Evolutionary conservation across 2,113 vertebrate genomes (phyloP).

Genomic region (Odobenus rosmarus): DNA sequence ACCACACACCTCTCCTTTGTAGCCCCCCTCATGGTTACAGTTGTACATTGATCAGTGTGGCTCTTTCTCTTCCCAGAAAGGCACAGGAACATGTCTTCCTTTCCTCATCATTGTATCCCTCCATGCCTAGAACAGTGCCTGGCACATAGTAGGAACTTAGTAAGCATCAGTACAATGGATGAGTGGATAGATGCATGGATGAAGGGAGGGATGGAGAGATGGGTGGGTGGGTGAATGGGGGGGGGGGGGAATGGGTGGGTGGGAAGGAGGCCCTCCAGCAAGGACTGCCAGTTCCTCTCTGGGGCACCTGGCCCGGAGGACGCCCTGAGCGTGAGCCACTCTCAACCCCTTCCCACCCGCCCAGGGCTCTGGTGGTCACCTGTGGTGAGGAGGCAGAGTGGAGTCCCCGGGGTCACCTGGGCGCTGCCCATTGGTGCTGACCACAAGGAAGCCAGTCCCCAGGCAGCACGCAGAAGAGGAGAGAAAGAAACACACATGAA

Average conservation of each 20-base stretch:
- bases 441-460: slow-evolving; percentile 94
- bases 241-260: not conserved
- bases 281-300: slow-evolving; percentile 31
- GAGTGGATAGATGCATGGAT: not conserved
- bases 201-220: not conserved
- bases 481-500: slow-evolving; percentile 86
- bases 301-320: slow-evolving; percentile 35
- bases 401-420: slow-evolving; percentile 95
- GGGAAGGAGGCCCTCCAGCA: no score
- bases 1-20: not conserved
- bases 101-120: not conserved
- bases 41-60: not conserved
- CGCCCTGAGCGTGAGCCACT: not conserved
- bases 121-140: slow-evolving; percentile 26
- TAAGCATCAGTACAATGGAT: not conserved
- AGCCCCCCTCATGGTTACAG: not conserved
- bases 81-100: not conserved
- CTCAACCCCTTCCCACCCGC: slow-evolving; percentile 62
- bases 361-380: slow-evolving; percentile 94
- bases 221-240: not conserved
- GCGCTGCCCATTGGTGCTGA: slow-evolving; percentile 98
- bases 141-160: slow-evolving; percentile 38
- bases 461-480: slow-evolving; percentile 94
- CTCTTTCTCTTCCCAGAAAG: not conserved
- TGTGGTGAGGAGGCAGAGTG: slow-evolving; percentile 97